Evolutionary conservation across 2,797 vertebrate species (phyloP).

Genomic region (Acanthornis magna): DNA sequence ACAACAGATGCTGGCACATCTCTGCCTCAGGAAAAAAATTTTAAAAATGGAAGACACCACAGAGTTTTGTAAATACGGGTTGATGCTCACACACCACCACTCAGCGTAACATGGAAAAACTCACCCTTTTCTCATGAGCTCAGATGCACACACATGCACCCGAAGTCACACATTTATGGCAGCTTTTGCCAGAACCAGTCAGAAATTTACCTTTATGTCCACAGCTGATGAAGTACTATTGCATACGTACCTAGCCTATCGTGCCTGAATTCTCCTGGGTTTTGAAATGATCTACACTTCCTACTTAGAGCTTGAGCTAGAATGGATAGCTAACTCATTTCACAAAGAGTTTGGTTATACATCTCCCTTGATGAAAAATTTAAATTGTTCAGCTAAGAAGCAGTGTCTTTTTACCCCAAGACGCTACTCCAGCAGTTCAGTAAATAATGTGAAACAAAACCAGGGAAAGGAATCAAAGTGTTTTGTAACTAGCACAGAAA

Average conservation of each 20-base stretch:
- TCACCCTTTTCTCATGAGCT: neutral
- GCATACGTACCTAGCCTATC: neutral
- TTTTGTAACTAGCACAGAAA: slow-evolving; percentile 3
- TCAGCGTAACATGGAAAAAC: neutral
- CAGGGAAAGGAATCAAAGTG: neutral
- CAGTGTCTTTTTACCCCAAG: slow-evolving; percentile 40
- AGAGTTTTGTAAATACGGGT: neutral
- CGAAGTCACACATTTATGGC: neutral
- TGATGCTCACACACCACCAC: neutral
- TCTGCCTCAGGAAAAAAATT: neutral
- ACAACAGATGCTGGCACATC: neutral
- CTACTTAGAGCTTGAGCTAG: neutral
- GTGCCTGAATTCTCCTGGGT: neutral
- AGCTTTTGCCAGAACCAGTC: neutral
- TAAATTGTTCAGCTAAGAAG: neutral
- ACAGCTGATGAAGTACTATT: neutral
- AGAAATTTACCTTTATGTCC: neutral
- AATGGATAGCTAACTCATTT: slow-evolving; percentile 11
- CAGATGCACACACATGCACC: neutral
- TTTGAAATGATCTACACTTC: neutral
- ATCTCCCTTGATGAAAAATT: slow-evolving; percentile 39
- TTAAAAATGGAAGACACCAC: neutral
- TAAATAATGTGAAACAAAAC: neutral
- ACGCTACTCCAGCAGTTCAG: neutral
- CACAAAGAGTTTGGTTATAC: neutral